Evolutionary conservation across 2,113 vertebrate genomes (phyloP).

Genomic region (Clarias macrocephalus): DNA sequence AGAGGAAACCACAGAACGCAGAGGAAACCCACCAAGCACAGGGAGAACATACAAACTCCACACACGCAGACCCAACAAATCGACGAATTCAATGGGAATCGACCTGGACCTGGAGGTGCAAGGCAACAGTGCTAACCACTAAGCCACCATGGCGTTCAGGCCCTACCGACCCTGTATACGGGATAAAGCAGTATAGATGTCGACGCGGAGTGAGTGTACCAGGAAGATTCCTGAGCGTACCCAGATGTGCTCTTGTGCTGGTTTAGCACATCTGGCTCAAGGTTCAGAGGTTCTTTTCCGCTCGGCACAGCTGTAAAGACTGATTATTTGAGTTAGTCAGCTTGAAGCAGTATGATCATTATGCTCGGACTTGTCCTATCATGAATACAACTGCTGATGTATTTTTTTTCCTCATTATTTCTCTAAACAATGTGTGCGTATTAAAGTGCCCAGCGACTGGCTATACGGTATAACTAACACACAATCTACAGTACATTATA

Average conservation of each 20-base stretch:
- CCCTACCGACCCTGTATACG: too few species aligned
- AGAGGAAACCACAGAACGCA: too few species aligned
- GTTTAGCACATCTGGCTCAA: not conserved
- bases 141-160: too few species aligned
- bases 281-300: not conserved
- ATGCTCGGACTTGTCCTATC: not conserved
- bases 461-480: not conserved
- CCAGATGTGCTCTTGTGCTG: not conserved
- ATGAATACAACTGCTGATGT: not conserved
- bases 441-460: not conserved
- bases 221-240: not conserved
- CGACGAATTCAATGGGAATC: too few species aligned
- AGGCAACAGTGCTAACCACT: too few species aligned
- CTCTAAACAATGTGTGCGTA: not conserved
- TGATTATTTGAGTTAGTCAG: not conserved
- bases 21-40: too few species aligned
- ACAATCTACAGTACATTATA: not conserved
- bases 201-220: too few species aligned
- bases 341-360: not conserved
- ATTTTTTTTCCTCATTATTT: not conserved
- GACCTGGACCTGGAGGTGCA: too few species aligned
- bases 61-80: too few species aligned
- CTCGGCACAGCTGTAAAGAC: not conserved
- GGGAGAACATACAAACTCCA: too few species aligned
- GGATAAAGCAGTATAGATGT: too few species aligned